Conservation (phyloP, 2,113 vertebrate species). For the Eulemur macaco region DNA sequence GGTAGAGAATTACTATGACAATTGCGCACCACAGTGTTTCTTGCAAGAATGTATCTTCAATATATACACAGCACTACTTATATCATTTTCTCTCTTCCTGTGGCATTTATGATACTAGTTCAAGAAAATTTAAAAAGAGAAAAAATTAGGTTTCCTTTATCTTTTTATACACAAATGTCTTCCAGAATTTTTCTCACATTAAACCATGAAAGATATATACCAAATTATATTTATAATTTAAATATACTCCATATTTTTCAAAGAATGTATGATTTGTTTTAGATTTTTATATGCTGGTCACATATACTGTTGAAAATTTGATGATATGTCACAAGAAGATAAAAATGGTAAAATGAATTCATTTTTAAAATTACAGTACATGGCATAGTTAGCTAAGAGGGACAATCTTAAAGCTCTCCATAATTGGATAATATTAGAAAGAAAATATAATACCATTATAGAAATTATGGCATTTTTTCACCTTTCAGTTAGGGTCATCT, state of each 20-base stretch:
- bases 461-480: slow-evolving; percentile 60
- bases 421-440: slow-evolving; percentile 61
- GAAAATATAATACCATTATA: slow-evolving; percentile 60
- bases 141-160: not conserved
- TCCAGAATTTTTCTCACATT: not conserved
- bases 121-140: not conserved
- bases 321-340: slow-evolving; percentile 44
- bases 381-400: slow-evolving; percentile 56
- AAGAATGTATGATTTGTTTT: slow-evolving; percentile 52
- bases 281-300: slow-evolving; percentile 68
- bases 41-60: not conserved
- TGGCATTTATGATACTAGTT: slow-evolving; percentile 1
- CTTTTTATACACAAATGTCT: slow-evolving; percentile 13
- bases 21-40: not conserved
- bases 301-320: slow-evolving; percentile 46
- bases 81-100: slow-evolving; percentile 5
- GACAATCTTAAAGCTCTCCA: slow-evolving; percentile 54
- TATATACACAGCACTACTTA: not conserved
- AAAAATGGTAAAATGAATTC: slow-evolving; percentile 66
- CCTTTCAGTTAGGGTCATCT: slow-evolving; percentile 56
- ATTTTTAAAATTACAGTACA: slow-evolving; percentile 73
- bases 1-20: slow-evolving; percentile 19
- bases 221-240: slow-evolving; percentile 51
- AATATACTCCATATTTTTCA: slow-evolving; percentile 58
- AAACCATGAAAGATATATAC: slow-evolving; percentile 31